A percentile compares a stretch with the other conserved stretches of the same genome.
Evolutionary conservation across 2,888 invertebrate genomes (phyloP).

Genomic region (Acrobasis suavella): DNA sequence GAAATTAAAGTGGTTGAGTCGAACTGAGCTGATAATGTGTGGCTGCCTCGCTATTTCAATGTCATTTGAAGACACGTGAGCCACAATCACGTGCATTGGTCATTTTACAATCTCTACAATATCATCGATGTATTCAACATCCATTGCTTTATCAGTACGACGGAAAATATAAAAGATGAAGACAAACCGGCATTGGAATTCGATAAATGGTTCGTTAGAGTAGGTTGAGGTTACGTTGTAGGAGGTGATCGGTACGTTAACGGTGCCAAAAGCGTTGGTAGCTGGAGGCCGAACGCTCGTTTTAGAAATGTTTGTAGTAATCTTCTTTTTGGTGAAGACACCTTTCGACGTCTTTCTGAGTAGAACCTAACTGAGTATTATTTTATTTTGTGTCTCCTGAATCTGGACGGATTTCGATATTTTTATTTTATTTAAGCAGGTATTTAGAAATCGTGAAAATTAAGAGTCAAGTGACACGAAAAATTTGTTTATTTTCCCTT

Average conservation of each 20-base stretch:
- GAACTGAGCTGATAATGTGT: slow-evolving; percentile 3
- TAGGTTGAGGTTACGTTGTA: slow-evolving; percentile 1
- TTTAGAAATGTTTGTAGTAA: background rate
- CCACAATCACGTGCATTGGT: slow-evolving; percentile 2
- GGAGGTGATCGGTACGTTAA: slow-evolving; percentile 3
- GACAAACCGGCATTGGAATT: background rate
- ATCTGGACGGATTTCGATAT: no score
- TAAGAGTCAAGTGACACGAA: no score
- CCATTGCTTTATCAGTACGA: slow-evolving; percentile 1
- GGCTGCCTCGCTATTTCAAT: slow-evolving; percentile 9
- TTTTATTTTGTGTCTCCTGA: no score
- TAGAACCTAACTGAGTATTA: no score
- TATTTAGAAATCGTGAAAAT: no score
- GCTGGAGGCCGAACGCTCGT: slow-evolving; percentile 7
- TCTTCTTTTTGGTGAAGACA: background rate
- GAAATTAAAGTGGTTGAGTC: background rate
- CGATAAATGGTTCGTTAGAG: background rate
- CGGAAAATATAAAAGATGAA: background rate
- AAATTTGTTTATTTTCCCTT: no score
- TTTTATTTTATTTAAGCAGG: no score
- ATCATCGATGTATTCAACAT: background rate
- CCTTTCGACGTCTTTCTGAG: background rate
- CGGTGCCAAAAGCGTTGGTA: slow-evolving; percentile 14
- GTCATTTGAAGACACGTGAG: slow-evolving; percentile 15
- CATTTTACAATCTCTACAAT: background rate